These are phyloP conservation scores for Andrena trimmerana DNA, from an alignment of 2,888 invertebrate species.

Conservation along the genomic window DNA sequence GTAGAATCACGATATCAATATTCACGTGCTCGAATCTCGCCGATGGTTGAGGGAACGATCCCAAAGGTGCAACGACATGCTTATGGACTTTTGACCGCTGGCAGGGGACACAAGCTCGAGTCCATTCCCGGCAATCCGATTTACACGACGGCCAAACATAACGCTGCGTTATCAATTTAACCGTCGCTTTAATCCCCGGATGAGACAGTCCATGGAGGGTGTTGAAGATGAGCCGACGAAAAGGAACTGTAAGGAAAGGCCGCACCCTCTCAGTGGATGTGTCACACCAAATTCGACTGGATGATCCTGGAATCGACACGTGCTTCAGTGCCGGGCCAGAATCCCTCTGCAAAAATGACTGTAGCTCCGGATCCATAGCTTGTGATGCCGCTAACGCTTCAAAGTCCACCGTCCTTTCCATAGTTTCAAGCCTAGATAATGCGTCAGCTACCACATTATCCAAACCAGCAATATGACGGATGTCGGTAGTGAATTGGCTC, in stretches of 20 bases:
- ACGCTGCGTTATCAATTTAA: not conserved
- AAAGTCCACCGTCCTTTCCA: too few relatives aligned
- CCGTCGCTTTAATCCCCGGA: slow-evolving; percentile 2
- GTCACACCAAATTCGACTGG: not conserved
- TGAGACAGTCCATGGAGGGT: not conserved
- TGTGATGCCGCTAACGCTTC: too few relatives aligned
- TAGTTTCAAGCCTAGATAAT: too few relatives aligned
- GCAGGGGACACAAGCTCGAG: not conserved
- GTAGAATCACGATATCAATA: slow-evolving; percentile 1
- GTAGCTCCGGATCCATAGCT: too few relatives aligned
- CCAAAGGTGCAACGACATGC: not conserved
- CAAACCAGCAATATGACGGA: too few relatives aligned
- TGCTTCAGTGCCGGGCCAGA: too few relatives aligned
- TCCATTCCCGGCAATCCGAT: slow-evolving; percentile 2
- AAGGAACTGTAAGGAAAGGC: not conserved
- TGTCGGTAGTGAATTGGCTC: too few relatives aligned
- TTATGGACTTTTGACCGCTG: not conserved
- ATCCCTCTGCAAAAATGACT: too few relatives aligned
- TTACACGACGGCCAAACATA: slow-evolving; percentile 12
- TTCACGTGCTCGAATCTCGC: slow-evolving; percentile 3
- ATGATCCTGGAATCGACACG: too few relatives aligned
- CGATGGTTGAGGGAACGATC: not conserved
- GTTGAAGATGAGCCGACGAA: not conserved
- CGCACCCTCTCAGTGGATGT: not conserved
- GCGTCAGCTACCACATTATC: too few relatives aligned